phyloP scores from a whole-genome alignment of 1,140 invertebrate genomes.

The Dolichoris vasculosae region DNA sequence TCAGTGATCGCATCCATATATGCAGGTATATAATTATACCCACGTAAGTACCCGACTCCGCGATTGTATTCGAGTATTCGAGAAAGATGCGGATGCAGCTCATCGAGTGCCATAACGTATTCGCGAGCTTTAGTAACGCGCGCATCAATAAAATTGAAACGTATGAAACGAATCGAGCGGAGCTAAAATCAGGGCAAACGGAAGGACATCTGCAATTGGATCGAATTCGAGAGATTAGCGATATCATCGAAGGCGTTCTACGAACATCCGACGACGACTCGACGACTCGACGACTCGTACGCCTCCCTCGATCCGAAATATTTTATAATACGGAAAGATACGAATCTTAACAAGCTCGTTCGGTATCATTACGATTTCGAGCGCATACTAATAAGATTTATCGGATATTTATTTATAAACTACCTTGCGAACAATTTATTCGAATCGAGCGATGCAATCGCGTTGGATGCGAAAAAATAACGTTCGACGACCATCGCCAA shows the following conservation, averaged over 20 bases:
- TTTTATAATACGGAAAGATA: constrained; percentile 8
- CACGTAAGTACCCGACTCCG: not conserved
- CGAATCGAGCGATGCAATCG: not conserved
- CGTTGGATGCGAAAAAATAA: not conserved
- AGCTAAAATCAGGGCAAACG: not conserved
- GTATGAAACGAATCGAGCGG: constrained; percentile 17
- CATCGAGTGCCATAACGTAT: not conserved
- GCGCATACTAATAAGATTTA: not conserved
- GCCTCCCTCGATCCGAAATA: not conserved
- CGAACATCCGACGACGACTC: not conserved
- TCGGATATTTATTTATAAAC: not conserved
- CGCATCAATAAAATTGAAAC: constrained; percentile 12
- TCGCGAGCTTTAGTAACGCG: not conserved
- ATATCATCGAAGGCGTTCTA: not conserved
- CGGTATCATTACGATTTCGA: not conserved
- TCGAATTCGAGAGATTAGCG: not conserved
- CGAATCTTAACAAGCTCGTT: constrained; percentile 13
- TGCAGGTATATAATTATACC: not conserved
- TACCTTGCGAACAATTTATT: constrained; percentile 2
- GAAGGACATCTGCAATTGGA: constrained; percentile 24
- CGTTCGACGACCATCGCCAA: not conserved
- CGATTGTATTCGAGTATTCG: not conserved
- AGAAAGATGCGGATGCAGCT: not conserved
- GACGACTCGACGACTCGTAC: not conserved
- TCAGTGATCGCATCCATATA: not conserved